phyloP scores from a whole-genome alignment of 2,113 vertebrate species.

The Colius striatus region DNA sequence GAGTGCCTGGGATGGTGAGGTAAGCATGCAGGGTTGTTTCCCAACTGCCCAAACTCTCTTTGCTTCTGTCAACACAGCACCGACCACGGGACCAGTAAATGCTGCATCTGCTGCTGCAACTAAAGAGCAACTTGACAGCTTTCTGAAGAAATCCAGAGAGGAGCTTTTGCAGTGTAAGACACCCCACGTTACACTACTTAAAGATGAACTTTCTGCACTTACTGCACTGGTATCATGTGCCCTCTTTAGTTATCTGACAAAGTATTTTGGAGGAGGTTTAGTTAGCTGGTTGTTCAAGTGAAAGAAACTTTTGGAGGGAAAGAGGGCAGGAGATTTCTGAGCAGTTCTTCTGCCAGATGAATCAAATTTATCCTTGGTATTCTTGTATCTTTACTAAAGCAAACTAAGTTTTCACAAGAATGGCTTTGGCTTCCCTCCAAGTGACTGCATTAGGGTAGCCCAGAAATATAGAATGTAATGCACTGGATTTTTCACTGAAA shows the following conservation, averaged over 20 bases:
- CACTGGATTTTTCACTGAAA: not conserved
- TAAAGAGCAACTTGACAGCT: conserved; percentile 8
- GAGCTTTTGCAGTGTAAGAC: conserved; percentile 88
- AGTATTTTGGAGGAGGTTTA: not conserved
- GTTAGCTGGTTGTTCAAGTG: not conserved
- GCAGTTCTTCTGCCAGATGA: not conserved
- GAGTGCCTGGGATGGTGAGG: not conserved
- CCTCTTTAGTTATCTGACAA: not conserved
- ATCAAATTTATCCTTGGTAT: not conserved
- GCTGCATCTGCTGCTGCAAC: rapidly evolving
- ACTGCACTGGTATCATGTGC: not conserved
- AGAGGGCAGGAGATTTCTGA: not conserved
- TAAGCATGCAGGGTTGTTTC: not conserved
- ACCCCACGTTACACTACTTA: not conserved
- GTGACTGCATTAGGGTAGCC: not conserved
- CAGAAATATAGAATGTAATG: rapidly evolving
- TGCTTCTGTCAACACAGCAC: not conserved
- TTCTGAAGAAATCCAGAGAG: conserved; percentile 72
- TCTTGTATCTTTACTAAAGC: not conserved
- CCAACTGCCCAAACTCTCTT: not conserved
- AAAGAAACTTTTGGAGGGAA: not conserved
- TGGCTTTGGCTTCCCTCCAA: not conserved
- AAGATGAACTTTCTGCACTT: not conserved
- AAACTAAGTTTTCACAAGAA: not conserved
- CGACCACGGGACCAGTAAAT: rapidly evolving